Base-by-base conservation (phyloP, 2,797 vertebrate genomes). In the Salarias fasciatus region DNA sequence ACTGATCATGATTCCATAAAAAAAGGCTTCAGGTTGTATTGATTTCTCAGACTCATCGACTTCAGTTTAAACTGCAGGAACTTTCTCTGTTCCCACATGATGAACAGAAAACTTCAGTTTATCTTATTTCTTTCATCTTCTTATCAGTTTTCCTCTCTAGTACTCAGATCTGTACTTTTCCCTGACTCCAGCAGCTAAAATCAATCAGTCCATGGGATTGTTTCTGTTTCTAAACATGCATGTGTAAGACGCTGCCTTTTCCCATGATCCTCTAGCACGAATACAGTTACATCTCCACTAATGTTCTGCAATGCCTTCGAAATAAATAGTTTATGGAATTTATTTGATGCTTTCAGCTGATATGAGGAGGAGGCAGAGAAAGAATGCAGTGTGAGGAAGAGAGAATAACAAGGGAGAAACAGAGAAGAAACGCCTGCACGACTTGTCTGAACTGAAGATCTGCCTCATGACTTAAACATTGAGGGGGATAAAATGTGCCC, bases 401-500 rank as follows among this genome's bases (percentile, higher is more conserved):
- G 2, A 58, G 11, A 46, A 58, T 54, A 42, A 50, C 8, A 54
- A 62, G 13, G 65, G 42, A 61, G n/a, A 72, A 37, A 35, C 8
- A 35, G 44, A 55, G 78, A 67, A 70, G 67, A 42, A 52, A 78
- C 64, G 80, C 72, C 72, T 69, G 75, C 82, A 77, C 75, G 72
- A 60, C 63, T 69, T 30, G 78, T 68, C 72, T 69, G 70, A 72
- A 77, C 62, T 74, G 68, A 76, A 42, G 75, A 75, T 79, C 65
- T 64, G 71, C 84, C 87, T 91, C 87, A 91, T 91, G 85, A 90
- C 85, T 89, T 84, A 88, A 91, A 90, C 86, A 90, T 91, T 84
- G 60, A 58, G 85, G 80, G 74, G 87, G 83, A 85, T 80, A 72
- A 89, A 79, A 88, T 80, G 73, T 82, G 74, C 84, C 82, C 84